Evolutionary conservation across 2,888 invertebrate genomes (phyloP), one percentile per base, ranked within the genome.

Genomic region (Nymphalis c-album): DNA sequence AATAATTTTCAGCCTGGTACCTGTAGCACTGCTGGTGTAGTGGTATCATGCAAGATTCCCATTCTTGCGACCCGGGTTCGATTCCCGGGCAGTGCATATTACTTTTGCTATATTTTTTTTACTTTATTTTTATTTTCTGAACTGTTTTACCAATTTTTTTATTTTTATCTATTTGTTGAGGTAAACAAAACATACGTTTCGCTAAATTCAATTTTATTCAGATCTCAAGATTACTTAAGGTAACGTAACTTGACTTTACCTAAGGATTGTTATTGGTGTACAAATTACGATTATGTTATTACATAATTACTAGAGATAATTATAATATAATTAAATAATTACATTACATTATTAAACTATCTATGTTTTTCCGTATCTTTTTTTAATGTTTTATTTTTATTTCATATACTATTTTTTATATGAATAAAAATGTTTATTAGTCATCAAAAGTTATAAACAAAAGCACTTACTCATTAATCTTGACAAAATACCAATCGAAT

Each of bases 31-130:
- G 96, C 96, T 97, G 96, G 97, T 97, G 97, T 97, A 97, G 96
- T 97, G 97, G 97, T 97, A 97, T 97, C 97, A 97, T 97, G 96
- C 96, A 96, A 96, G 97, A 96, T 96, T 97, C 97, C 97, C 97
- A 97, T 96, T 96, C 97, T 97, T 96, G 96, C 96, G 97, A 97
- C 96, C 95, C 97, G 97, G 97, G 97, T 97, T 97, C 97, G 97
- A 97, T 97, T 96, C 96, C 96, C 96, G 96, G 96, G 95, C 95
- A 95, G 95, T 95, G 96, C 96, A 96, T 0, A 13, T 18, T 35
- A n/a, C 13, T 48, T 60, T 26, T 16, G 13, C 5, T 46, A 26
- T 51, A 53, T 22, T 16, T 65, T 53, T 64, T 55, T 16, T 40
- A 47, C 46, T 46, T 66, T 20, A 13, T 47, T 31, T 26, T 18